Evolutionary conservation across 2,113 vertebrate genomes (phyloP), one percentile per base, ranked within the genome.

Genomic region (Ctenodactylus gundi): DNA sequence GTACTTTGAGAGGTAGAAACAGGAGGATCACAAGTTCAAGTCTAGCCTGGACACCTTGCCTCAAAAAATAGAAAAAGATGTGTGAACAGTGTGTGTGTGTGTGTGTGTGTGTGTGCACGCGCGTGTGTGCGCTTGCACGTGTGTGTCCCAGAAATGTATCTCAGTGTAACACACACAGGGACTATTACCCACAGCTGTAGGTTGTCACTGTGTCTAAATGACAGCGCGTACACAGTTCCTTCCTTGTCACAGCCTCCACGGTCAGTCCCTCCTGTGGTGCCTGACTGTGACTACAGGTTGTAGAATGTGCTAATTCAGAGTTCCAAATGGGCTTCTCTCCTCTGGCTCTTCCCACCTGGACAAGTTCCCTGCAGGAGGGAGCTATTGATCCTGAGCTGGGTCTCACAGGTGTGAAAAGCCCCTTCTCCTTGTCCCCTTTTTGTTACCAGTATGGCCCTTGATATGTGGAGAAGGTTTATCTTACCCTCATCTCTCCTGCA

Each of bases 161-260:
- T n/a, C n/a, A n/a, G n/a, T n/a, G n/a, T n/a, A n/a, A n/a, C n/a
- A n/a, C n/a, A n/a, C n/a, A 72, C 23, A 46, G 25, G 68, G 6
- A 17, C 21, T 18, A 7, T 13, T 18, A 39, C 7, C 8, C 4
- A 23, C 49, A 1, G 13, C 12, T 20, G 1, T n/a, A 29, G 41
- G 46, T 31, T 4, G 12, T 44, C 1, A 0, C n/a, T n/a, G n/a
- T 2, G 25, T n/a, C 18, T 11, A 0, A 23, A 17, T 0, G 75
- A 11, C 1, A 0, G 23, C 5, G 23, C 0, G 1, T 3, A 58
- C 44, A 12, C 39, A 20, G 0, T 15, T 27, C 7, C 46, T 23
- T 3, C 15, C 15, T 18, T 5, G 21, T 18, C 41, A 75, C 0
- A 34, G 81, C 10, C 36, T 14, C 27, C 29, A 0, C 0, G 1